Evolutionary conservation across 2,797 vertebrate genomes (phyloP).

Genomic region (Ceryle rudis): DNA sequence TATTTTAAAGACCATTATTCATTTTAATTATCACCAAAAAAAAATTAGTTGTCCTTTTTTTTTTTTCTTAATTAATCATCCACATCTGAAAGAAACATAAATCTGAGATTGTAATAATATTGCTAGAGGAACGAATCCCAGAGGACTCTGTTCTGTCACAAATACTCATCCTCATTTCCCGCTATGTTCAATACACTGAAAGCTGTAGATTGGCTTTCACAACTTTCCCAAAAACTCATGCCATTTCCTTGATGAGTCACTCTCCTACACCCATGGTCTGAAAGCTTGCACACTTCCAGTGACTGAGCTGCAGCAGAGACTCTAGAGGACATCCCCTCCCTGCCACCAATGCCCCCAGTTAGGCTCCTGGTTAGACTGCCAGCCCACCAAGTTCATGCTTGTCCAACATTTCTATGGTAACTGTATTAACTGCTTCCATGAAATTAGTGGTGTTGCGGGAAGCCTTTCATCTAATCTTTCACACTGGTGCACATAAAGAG

Average conservation of each 20-base stretch:
- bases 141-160: not conserved
- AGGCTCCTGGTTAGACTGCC: accelerated
- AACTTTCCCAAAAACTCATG: not conserved
- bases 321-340: not conserved
- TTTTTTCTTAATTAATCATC: not conserved
- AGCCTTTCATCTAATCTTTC: not conserved
- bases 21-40: not conserved
- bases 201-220: not conserved
- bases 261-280: not conserved
- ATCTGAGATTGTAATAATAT: not conserved
- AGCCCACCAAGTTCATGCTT: accelerated
- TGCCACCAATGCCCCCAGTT: accelerated
- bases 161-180: not conserved
- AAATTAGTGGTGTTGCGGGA: not conserved
- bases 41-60: not conserved
- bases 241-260: not conserved
- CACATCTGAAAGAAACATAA: not conserved
- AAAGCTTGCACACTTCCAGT: not conserved
- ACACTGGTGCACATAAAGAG: not conserved
- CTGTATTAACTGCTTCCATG: not conserved
- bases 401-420: not conserved
- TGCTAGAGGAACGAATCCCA: not conserved
- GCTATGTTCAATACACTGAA: not conserved
- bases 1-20: not conserved
- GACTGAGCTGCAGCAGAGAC: accelerated